A percentile compares a stretch with the other conserved stretches of the same genome.
phyloP scores from a whole-genome alignment of 2,888 invertebrate genomes.

The Sericinus montela region DNA sequence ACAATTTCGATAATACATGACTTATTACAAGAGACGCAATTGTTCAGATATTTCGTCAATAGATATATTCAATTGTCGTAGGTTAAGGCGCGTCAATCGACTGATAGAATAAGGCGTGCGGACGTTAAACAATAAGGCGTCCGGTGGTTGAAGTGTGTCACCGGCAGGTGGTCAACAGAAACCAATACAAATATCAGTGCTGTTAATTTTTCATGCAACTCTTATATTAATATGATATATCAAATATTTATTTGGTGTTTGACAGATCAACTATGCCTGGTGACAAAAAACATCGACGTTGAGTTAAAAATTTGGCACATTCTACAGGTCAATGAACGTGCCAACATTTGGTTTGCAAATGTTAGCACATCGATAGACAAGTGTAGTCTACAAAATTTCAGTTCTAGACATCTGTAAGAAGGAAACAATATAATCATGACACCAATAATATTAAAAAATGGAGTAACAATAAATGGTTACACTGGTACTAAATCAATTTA shows the following conservation, averaged over 20 bases:
- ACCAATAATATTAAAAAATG: not conserved
- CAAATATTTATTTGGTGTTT: too few species aligned
- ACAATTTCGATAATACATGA: too few species aligned
- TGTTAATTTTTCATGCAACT: not conserved
- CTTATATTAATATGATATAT: too few species aligned
- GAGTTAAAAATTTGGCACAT: conserved; percentile 24
- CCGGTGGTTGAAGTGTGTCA: conserved; percentile 10
- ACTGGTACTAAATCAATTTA: too few species aligned
- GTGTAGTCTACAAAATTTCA: not conserved
- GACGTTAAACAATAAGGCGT: conserved; percentile 16
- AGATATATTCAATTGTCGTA: conserved; percentile 18
- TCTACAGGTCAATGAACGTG: conserved; percentile 14
- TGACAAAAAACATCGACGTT: conserved; percentile 11
- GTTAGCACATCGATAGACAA: conserved; percentile 16
- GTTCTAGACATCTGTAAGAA: conserved; percentile 8
- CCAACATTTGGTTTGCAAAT: conserved; percentile 20
- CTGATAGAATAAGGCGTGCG: conserved; percentile 10
- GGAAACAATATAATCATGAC: not conserved
- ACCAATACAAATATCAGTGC: not conserved
- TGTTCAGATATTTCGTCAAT: conserved; percentile 4
- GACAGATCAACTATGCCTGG: not conserved
- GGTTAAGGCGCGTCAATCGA: conserved; percentile 16
- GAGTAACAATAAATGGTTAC: too few species aligned
- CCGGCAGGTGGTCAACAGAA: conserved; percentile 9
- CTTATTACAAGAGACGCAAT: not conserved